Evolutionary conservation across 2,797 vertebrate genomes (phyloP), one percentile per base, ranked within the genome.

Genomic region (Bradypodion pumilum): DNA sequence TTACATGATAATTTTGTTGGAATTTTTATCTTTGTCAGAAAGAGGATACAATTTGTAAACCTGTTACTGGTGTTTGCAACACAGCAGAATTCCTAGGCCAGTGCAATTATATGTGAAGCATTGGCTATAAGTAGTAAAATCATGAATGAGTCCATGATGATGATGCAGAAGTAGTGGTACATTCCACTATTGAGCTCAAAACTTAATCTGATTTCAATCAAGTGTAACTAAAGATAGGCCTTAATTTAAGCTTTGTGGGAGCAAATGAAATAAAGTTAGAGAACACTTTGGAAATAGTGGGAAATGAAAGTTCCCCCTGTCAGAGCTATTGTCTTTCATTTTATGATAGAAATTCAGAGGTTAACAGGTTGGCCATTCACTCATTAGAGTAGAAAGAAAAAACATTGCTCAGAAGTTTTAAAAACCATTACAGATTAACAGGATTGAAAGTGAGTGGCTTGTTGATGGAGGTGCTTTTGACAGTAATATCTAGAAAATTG

Each of bases 181-280:
- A 74, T 88, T 90, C 29, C 35, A 35, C 49, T 89, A 56, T 85
- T 83, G 87, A 69, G 81, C 84, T 90, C 85, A 88, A n/a, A 52
- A 44, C 85, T 83, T 89, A 78, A 68, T 86, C 81, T 91, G 82
- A 86, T 85, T 21, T 56, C 74, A 60, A 60, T 62, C 8, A 69
- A 90, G 85, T 81, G 88, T 87, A 87, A 76, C 69, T 74, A 77
- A 87, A 92, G 90, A 88, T 86, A 91, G 91, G 65, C 84, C 82
- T 83, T n/a, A n/a, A n/a, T n/a, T n/a, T n/a, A n/a, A n/a, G n/a
- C n/a, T n/a, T n/a, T 0, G 0, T 4, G 1, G 79, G 40, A 60
- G 75, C 84, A 87, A 90, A 91, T 35, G 86, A 49, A 86, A 56
- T 79, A 81, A 75, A 29, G 83, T 88, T 85, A 74, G 87, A 40